A percentile compares a stretch with the other conserved stretches of the same genome.
Conservation (phyloP, 2,113 vertebrate genomes). For the Trichomycterus rosablanca region DNA sequence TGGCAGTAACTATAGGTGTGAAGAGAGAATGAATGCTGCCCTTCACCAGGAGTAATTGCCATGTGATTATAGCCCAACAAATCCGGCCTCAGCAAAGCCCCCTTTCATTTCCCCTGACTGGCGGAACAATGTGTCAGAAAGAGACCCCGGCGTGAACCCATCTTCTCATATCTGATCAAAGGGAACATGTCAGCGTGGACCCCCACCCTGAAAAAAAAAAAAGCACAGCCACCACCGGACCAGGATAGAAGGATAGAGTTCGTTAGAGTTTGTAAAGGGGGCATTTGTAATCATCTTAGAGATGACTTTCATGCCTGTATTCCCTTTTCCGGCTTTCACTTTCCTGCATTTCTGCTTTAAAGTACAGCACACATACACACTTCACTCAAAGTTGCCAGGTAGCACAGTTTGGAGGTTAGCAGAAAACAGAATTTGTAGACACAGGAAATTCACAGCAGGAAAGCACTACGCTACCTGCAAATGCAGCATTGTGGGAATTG, state of each 20-base stretch:
- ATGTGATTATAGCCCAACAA: conserved; percentile 60
- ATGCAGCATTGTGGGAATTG: conserved; percentile 31
- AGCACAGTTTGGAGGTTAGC: neutral
- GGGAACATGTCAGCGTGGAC: conserved; percentile 41
- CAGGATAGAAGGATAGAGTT: conserved; percentile 10
- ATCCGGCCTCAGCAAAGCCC: conserved; percentile 50
- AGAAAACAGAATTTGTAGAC: neutral
- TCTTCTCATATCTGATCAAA: conserved; percentile 58
- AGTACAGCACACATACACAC: conserved; percentile 13
- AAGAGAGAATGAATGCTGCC: conserved; percentile 45
- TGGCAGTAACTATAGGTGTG: conserved; percentile 48
- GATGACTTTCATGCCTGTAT: conserved; percentile 16
- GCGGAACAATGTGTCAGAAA: conserved; percentile 38
- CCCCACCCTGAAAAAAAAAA: conserved; percentile 29
- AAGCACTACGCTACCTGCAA: conserved; percentile 18
- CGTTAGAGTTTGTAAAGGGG: conserved; percentile 1
- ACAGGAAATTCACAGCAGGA: conserved; percentile 3
- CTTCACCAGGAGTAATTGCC: conserved; percentile 53
- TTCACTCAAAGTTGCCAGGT: conserved; percentile 1
- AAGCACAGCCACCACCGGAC: conserved; percentile 34
- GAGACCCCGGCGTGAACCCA: conserved; percentile 59
- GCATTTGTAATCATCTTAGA: conserved; percentile 22
- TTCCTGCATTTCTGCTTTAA: neutral
- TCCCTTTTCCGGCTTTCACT: conserved; percentile 8
- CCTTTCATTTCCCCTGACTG: conserved; percentile 52